Evolutionary conservation across 2,113 vertebrate species (phyloP), one percentile per base, ranked within the genome.

Genomic region (Alligator sinensis): DNA sequence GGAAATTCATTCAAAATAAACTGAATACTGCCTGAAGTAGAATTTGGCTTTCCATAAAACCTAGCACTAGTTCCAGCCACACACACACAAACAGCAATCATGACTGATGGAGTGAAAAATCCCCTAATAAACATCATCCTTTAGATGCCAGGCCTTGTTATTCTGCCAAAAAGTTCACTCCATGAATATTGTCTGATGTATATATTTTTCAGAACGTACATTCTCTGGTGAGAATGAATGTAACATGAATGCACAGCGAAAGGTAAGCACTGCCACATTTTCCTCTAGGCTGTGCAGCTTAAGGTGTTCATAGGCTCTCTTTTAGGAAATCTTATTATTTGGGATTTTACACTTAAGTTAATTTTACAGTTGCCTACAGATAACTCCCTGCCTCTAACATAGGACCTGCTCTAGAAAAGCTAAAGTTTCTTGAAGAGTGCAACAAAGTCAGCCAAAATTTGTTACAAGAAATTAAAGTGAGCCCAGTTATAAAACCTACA

Each of bases 1-100:
- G 82, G 84, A 63, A 89, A 91, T 95, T 82, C 34, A 30, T 92
- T 94, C 38, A 58, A 74, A 90, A 91, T 83, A 77, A 57, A 38
- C 25, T 54, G 54, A 66, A 1, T 2, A 15, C 62, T 57, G 87
- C 47, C 92, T 72, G 13, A 62, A 80, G 81, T 25, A 11, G n/a
- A 90, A 70, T 62, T 68, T 10, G 15, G n/a, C 12, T 92, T 88
- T 92, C 24, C 5, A 11, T 16, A 66, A 82, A 88, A 60, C 61
- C 86, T 34, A 34, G 54, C 24, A 58, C 17, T 77, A 24, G 47
- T n/a, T 76, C 74, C 74, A 76, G 54, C 47, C 74, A 55, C 25
- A 15, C 15, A 11, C 11, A 47, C 7, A 55, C 55, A 76, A 76
- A 17, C 15, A 54, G 15, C 21, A 15, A 77, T 21, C 25, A 19